Base-by-base conservation (phyloP, 2,888 invertebrate genomes). In the Campopleginae sp. region DNA sequence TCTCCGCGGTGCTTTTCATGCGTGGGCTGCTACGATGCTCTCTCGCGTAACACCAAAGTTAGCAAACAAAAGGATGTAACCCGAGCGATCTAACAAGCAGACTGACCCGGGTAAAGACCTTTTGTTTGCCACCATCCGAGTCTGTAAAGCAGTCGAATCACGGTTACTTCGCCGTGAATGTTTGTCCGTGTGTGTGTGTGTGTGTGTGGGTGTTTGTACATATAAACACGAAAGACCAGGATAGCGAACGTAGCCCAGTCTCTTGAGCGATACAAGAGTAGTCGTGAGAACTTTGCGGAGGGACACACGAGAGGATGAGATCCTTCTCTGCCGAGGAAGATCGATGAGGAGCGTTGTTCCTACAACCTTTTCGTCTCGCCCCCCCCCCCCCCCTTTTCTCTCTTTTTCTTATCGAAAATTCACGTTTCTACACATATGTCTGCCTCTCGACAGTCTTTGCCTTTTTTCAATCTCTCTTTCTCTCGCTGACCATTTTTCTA, bases 331-430 rank as follows among this genome's bases (percentile, higher is more conserved):
- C 19, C 54, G 71, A 78, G 23, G 80, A 83, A 88, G 87, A 88
- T 88, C 88, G 86, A 87, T 88, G 86, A 82, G 82, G 80, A 71
- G 75, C 76, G 63, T 77, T 80, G 79, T 84, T 87, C 70, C 58
- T 51, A 51, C 79, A 54, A 75, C 79, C 75, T 84, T 80, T 80
- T 79, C 46, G 51, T 33, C 66, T 63, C n/a, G 42, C 76, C 61
- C 80, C 70, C 77, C 51, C 51, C 70, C 19, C 75, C 46, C 63
- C 58, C 65, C 27, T 42, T 54, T 72, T 42, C 12, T 78, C 68
- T 82, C 54, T 80, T 44, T 71, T 46, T 70, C 77, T 70, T 68
- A 38, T 54, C 19, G 71, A 27, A 58, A 23, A 61, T 14, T 14
- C 63, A 70, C 48, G 19, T 46, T 8, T 44, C n/a, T 42, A 4